A percentile compares a stretch with the other conserved stretches of the same genome.
Evolutionary conservation across 2,113 vertebrate species (phyloP).

Genomic region (Leptobrachium leishanense): DNA sequence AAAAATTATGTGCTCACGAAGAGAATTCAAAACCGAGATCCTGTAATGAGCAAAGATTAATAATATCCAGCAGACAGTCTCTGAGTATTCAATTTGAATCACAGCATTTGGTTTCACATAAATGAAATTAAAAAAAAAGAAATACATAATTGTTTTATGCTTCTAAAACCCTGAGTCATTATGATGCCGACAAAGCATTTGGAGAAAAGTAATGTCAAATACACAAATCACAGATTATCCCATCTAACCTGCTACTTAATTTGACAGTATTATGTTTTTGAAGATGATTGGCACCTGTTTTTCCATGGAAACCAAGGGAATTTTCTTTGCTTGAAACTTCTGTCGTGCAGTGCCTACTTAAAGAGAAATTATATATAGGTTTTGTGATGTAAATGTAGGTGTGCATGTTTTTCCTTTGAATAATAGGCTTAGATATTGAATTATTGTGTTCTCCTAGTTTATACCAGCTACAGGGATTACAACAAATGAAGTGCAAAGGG

Average conservation of each 20-base stretch:
- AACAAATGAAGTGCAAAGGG: too few relatives aligned
- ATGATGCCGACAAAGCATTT: conserved; percentile 51
- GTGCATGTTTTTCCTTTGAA: too few relatives aligned
- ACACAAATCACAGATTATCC: conserved; percentile 52
- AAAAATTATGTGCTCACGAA: conserved; percentile 42
- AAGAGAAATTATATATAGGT: background rate
- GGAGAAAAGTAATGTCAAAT: conserved; percentile 55
- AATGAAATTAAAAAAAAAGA: conserved; percentile 57
- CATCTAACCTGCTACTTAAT: conserved; percentile 55
- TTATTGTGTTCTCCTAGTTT: too few relatives aligned
- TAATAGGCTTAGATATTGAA: too few relatives aligned
- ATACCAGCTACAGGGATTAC: too few relatives aligned
- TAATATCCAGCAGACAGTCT: conserved; percentile 52
- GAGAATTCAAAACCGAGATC: conserved; percentile 50
- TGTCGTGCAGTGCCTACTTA: background rate
- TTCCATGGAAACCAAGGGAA: background rate
- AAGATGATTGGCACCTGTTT: conserved; percentile 55
- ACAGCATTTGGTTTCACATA: conserved; percentile 56
- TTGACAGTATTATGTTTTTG: conserved; percentile 53
- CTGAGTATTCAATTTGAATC: conserved; percentile 44
- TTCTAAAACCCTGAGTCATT: conserved; percentile 57
- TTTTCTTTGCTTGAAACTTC: background rate
- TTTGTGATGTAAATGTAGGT: too few relatives aligned
- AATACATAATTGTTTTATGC: conserved; percentile 54
- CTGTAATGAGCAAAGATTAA: conserved; percentile 53